phyloP scores from a whole-genome alignment of 2,888 invertebrate genomes.

The Timema podura region DNA sequence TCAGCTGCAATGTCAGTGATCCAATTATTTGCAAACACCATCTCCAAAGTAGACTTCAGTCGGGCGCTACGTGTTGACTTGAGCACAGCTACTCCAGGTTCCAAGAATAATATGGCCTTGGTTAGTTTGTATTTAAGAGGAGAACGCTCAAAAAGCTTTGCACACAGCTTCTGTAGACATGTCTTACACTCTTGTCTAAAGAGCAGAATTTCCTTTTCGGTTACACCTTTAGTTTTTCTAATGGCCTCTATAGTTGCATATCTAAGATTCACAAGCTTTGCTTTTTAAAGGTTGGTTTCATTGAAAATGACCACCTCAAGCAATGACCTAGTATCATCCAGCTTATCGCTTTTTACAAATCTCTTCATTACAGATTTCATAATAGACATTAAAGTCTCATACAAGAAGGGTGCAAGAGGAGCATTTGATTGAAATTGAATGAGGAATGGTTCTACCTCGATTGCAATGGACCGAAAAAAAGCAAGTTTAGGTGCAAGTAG shows the following conservation, averaged over 20 bases:
- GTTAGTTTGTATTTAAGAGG: slow-evolving; percentile 3
- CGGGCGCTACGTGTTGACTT: background rate
- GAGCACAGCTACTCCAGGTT: background rate
- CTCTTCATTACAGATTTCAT: background rate
- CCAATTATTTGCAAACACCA: background rate
- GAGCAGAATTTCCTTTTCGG: background rate
- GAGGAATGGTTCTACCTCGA: background rate
- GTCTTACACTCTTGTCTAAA: background rate
- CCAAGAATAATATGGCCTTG: background rate
- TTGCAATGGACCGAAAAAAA: slow-evolving; percentile 1
- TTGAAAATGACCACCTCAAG: background rate
- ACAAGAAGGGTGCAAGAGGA: background rate
- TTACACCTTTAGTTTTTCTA: background rate
- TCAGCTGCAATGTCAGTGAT: too few species aligned
- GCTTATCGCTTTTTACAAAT: background rate
- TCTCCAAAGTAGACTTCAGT: background rate
- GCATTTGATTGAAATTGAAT: background rate
- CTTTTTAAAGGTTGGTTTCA: background rate
- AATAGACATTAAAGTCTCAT: background rate
- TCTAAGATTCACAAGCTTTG: background rate
- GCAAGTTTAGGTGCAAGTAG: background rate
- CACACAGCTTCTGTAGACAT: background rate
- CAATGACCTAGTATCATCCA: background rate
- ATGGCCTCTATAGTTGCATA: background rate
- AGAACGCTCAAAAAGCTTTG: background rate